phyloP scores from a whole-genome alignment of 2,888 invertebrate genomes.

The Sinohyriopsis cumingii region DNA sequence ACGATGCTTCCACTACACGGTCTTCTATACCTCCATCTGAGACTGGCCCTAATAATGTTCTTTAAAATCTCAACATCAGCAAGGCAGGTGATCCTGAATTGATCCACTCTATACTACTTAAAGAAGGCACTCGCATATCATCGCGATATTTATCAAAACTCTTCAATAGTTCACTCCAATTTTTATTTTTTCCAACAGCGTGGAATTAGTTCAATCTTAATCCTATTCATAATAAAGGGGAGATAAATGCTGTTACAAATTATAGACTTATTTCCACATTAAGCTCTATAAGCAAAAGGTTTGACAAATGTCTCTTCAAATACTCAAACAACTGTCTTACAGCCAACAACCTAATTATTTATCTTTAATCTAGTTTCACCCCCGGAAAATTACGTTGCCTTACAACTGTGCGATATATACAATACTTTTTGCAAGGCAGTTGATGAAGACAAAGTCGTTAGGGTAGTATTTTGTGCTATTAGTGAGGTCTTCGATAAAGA shows the following conservation, averaged over 20 bases:
- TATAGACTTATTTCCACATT: constrained; percentile 8
- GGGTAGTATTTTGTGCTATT: neutral
- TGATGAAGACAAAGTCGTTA: no score
- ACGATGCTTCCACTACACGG: no score
- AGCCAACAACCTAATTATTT: constrained; percentile 1
- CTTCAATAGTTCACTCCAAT: neutral
- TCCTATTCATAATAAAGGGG: constrained; percentile 3
- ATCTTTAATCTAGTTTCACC: no score
- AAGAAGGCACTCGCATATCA: neutral
- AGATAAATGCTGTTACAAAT: constrained; percentile 1
- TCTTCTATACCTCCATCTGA: no score
- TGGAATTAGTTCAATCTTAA: constrained; percentile 3
- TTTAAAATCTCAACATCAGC: neutral
- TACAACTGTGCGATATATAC: no score
- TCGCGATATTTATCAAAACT: neutral
- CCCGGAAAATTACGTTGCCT: no score
- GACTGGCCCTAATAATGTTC: neutral
- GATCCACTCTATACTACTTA: neutral
- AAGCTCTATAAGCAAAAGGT: constrained; percentile 2
- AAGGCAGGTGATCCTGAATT: neutral
- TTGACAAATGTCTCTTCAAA: constrained; percentile 4
- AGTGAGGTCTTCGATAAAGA: constrained; percentile 12
- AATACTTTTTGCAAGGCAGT: no score
- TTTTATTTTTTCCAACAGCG: neutral
- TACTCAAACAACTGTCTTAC: neutral